These are phyloP conservation scores for Ageneiosus marmoratus DNA, from an alignment of 2,113 vertebrate species.

Conservation along the genomic window DNA sequence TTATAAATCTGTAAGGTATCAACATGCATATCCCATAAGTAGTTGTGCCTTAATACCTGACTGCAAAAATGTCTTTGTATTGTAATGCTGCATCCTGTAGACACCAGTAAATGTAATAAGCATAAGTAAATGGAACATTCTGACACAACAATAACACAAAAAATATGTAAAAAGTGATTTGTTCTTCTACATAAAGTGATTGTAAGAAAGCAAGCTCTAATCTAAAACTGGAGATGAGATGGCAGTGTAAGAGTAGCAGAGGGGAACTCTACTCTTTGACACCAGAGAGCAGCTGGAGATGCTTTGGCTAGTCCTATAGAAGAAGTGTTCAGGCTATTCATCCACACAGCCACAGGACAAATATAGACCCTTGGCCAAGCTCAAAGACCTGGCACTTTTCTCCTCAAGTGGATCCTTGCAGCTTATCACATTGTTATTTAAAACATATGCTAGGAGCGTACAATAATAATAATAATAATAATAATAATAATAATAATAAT, in stretches of 20 bases:
- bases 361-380: conserved; percentile 55
- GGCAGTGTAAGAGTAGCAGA: conserved; percentile 19
- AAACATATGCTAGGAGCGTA: conserved; percentile 22
- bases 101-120: background rate
- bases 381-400: conserved; percentile 34
- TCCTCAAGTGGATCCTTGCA: conserved; percentile 43
- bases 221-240: conserved; percentile 18
- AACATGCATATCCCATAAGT: conserved; percentile 14
- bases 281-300: conserved; percentile 79
- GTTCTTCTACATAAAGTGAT: background rate
- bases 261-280: conserved; percentile 62
- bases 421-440: conserved; percentile 36
- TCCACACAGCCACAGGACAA: conserved; percentile 51
- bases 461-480: conserved; percentile 19
- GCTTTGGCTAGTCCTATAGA: conserved; percentile 68
- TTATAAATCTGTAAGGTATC: conserved; percentile 23
- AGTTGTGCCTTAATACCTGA: background rate
- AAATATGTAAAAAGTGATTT: background rate
- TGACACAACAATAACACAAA: background rate
- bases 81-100: background rate
- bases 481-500: too few relatives aligned
- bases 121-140: background rate
- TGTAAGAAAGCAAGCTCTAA: background rate
- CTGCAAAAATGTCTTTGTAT: conserved; percentile 8
- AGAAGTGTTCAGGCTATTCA: conserved; percentile 62